A percentile compares a stretch with the other conserved stretches of the same genome.
Conservation (phyloP, 2,888 invertebrate species). For the Dexiosoma caninum region DNA sequence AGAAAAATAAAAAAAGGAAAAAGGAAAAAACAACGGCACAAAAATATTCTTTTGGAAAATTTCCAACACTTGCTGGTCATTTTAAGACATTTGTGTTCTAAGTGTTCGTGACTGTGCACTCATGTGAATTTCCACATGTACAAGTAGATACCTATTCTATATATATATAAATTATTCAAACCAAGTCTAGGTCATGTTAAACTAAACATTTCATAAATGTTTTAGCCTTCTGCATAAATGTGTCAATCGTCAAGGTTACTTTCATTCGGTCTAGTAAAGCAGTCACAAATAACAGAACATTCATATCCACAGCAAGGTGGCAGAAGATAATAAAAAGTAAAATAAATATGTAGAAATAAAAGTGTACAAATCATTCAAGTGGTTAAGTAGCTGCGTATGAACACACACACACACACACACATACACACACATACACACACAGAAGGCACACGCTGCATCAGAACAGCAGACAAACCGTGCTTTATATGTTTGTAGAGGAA, state of each 20-base stretch:
- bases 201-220: conserved; percentile 50
- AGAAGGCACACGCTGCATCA: neutral
- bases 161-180: neutral
- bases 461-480: neutral
- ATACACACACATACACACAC: neutral
- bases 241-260: conserved; percentile 77
- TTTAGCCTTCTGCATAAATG: conserved; percentile 65
- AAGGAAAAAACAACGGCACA: no score
- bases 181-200: conserved; percentile 39
- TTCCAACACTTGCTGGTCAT: neutral
- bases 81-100: neutral
- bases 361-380: conserved; percentile 36
- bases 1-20: no score
- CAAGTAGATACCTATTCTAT: no score
- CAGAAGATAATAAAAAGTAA: conserved; percentile 12
- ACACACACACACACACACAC: neutral
- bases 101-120: neutral
- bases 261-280: conserved; percentile 71
- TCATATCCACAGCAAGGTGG: neutral
- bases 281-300: neutral
- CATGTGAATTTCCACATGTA: conserved; percentile 24
- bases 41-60: neutral
- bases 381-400: conserved; percentile 18
- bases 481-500: neutral
- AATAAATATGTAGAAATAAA: neutral